Evolutionary conservation across 2,888 invertebrate species (phyloP).

Genomic region (Nasonia oneida): DNA sequence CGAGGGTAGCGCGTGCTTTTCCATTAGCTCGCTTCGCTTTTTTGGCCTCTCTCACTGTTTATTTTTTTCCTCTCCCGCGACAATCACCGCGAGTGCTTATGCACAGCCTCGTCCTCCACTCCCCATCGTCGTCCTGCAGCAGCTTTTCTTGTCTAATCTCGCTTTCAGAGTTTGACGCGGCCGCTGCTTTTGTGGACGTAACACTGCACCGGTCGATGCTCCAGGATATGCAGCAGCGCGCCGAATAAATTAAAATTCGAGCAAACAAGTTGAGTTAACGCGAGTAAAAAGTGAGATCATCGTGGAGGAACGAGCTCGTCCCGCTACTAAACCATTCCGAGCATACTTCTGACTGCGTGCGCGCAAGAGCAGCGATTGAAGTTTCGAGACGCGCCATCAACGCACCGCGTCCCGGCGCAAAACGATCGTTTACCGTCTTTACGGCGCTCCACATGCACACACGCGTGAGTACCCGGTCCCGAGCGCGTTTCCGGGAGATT

Average conservation of each 20-base stretch:
- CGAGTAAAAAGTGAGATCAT: neutral
- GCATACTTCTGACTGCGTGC: neutral
- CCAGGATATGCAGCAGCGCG: neutral
- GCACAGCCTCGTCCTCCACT: neutral
- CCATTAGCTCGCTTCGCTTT: conserved; percentile 21
- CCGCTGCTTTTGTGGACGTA: neutral
- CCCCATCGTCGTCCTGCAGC: neutral
- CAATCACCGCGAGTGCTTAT: conserved; percentile 44
- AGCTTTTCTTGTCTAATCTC: neutral
- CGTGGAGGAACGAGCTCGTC: neutral
- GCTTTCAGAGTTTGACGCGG: neutral
- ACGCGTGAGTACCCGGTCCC: conserved; percentile 17
- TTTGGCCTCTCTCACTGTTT: neutral
- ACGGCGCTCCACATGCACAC: conserved; percentile 41
- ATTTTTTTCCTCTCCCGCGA: neutral
- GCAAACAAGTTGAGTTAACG: neutral
- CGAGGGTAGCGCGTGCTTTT: conserved; percentile 25
- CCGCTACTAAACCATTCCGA: neutral
- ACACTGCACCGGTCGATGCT: neutral
- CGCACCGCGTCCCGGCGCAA: neutral
- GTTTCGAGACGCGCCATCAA: conserved; percentile 12
- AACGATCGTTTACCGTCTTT: conserved; percentile 53
- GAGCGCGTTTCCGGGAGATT: conserved; percentile 62
- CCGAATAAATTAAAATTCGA: neutral
- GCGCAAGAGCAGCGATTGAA: conserved; percentile 6